Base-by-base conservation (phyloP, 2,113 vertebrate genomes). In the Gnathonemus echidnorhynchus region DNA sequence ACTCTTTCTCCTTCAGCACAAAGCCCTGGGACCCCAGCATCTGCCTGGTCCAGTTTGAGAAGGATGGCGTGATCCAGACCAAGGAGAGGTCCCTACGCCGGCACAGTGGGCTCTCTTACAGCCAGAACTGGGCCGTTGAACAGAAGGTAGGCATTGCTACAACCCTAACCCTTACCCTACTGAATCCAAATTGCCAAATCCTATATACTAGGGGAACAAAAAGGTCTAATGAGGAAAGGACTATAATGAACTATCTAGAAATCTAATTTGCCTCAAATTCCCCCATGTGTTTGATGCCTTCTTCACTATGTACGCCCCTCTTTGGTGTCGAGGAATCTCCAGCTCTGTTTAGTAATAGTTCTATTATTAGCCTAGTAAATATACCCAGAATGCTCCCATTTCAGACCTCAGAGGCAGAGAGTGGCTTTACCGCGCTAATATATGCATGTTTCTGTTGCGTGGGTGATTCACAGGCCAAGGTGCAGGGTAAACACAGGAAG, bases 21-120 rank as follows among this genome's bases (percentile, higher is more conserved):
- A 96, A 95, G 10, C 97, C 98, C 2, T 99, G 98, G 98, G 96
- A 99, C 92, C 95, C 97, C 11, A 94, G 96, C 87, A 93, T 91
- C 0, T 97, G 97, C 92, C 93, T 98, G 58, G 93, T 96, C 56
- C 97, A 99, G 90, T 99, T 96, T 93, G 98, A 99, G 94, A 97
- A 98, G 93, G 96, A 98, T 0, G 97, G 98, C 6, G 90, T 98
- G 88, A 95, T 99, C 89, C 97, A 98, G 94, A 98, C 98, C 9
- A 95, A 97, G 90, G 95, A 95, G 91, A 97, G 95, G 91, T 94
- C 93, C 7, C 94, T 93, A 50, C 93, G 93, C 17, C 93, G 88
- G 31, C 94, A 94, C 93, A 96, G 95, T 13, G 95, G 95, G 15
- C 93, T 96, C 85, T 93, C 95, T 0, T 96, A 96, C 92, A 95